Base-by-base conservation (phyloP, 2,797 vertebrate species). In the Mormyrus hasselquistii region DNA sequence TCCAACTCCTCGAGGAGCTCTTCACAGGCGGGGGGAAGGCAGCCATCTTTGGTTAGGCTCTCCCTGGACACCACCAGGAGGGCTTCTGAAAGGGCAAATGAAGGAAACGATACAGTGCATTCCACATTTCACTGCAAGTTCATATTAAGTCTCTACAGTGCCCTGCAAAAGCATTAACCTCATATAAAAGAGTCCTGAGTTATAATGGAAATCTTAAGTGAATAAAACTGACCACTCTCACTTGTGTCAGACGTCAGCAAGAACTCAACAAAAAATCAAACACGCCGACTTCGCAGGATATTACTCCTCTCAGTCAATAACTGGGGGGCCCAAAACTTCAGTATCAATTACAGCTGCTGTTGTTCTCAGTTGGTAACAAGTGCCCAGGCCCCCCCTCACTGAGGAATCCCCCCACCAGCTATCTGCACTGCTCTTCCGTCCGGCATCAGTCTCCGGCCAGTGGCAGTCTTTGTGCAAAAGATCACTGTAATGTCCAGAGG, bases 1-100 rank as follows among this genome's bases (percentile, higher is more conserved):
- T 97, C 96, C 92, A 98, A 92, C 16, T 93, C 22, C 89, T 92
- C 94, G 62, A 97, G 89, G 3, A 97, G 91, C 88, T 97, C 96
- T 87, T 98, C 96, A 89, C 97, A 95, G 47, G 96, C 94, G 79
- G 94, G 93, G 34, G 95, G 95, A 86, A 94, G 93, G 89, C 65
- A 94, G 90, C 95, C 95, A 19, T 93, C 90, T 92, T 97, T 95
- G 90, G 93, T 91, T 93, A 95, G 93, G 90, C 96, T 90, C 87
- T 94, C 90, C 55, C 93, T 93, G 73, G 88, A 95, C 87, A 96
- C 96, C 88, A 97, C 96, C 69, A 94, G 94, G 91, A 98, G 95
- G 49, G 97, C 97, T 92, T 97, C 98, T 99, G 92, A 25, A 89
- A 93, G 93, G 87, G 91, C 88, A 93, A 2, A 91, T 44, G 22